Percentiles rank a stretch among this genome's conserved stretches.
Evolutionary conservation across 37 sponge, comb jelly and placozoan species (phyloP).

Genomic region (Diacarnus erythraeanus): DNA sequence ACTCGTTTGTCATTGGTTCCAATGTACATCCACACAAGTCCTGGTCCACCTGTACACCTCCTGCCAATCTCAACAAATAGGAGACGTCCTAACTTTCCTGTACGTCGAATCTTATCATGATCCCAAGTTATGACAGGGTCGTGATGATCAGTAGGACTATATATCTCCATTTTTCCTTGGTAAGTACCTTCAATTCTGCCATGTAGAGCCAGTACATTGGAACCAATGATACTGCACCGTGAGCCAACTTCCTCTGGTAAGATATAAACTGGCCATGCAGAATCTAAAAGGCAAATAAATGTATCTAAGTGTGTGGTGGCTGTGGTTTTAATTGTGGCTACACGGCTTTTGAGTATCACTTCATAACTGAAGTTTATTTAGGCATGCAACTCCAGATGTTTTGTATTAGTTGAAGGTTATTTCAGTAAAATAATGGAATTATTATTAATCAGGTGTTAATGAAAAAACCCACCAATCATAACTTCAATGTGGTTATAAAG

Average conservation of each 20-base stretch:
- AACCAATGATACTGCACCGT: constrained; percentile 35
- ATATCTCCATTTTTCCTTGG: constrained; percentile 41
- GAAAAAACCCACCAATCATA: no score
- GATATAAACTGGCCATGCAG: constrained; percentile 60
- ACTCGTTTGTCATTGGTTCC: constrained; percentile 22
- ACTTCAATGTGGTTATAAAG: background rate
- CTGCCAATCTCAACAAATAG: constrained; percentile 77
- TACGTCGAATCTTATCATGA: constrained; percentile 67
- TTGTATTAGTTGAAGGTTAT: no score
- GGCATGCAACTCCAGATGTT: no score
- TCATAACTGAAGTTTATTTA: no score
- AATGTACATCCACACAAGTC: constrained; percentile 75
- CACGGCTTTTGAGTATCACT: no score
- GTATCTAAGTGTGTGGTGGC: no score
- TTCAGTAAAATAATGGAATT: no score
- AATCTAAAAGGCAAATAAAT: constrained; percentile 26
- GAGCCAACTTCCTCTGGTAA: constrained; percentile 59
- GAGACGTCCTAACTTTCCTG: constrained; percentile 69
- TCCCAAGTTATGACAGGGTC: constrained; percentile 63
- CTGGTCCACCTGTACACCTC: constrained; percentile 66
- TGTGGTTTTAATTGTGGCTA: no score
- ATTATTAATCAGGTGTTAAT: no score
- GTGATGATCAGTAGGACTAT: constrained; percentile 32
- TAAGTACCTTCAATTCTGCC: constrained; percentile 13
- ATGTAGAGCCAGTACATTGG: constrained; percentile 30